Evolutionary conservation across 92 coral and sea anemone species (phyloP), one percentile per base, ranked within the genome.

Genomic region (Phenganax subtilis): DNA sequence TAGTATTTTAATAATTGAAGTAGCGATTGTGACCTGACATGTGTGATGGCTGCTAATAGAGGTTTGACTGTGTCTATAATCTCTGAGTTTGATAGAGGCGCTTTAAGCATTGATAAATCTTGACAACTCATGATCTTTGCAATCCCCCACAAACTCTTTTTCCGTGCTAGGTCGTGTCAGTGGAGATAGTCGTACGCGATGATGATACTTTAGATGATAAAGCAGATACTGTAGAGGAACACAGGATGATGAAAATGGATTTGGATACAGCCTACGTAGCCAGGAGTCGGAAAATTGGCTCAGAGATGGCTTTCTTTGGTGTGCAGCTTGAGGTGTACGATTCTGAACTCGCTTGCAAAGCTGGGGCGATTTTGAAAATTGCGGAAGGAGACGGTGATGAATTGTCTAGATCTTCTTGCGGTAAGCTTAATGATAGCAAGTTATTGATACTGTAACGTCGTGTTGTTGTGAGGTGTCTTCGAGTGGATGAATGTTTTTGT

Each of bases 181-280:
- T 94, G 51, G 98, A 94, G 54, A 90, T 94, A 55, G 91, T 94
- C 60, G 82, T 94, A 51, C 91, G 62, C 2, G 91, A 92, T 85
- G 86, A 54, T 44, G 85, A 84, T 12, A 85, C 90, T 9, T 58
- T 87, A 10, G 20, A 72, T 10, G 97, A 94, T 83, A 81, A 77
- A 74, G 80, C 12, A 14, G 90, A 90, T 85, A 91, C 93, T 12
- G 53, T 80, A 9, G 89, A 87, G 89, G 68, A 77, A 17, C 61
- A 71, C 31, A 89, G 88, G 81, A 88, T 94, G 88, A 88, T 90
- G 91, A 80, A 90, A 51, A 66, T 88, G 74, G 83, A 79, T 65
- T 61, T 79, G 29, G 83, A 79, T 64, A 59, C 83, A 16, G 27
- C 74, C 6, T 62, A 79, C 51, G 28, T 79, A 7, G 83, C 63